These are phyloP conservation scores for Archips crataeganus DNA, from an alignment of 2,888 invertebrate species.

Conservation along the genomic window DNA sequence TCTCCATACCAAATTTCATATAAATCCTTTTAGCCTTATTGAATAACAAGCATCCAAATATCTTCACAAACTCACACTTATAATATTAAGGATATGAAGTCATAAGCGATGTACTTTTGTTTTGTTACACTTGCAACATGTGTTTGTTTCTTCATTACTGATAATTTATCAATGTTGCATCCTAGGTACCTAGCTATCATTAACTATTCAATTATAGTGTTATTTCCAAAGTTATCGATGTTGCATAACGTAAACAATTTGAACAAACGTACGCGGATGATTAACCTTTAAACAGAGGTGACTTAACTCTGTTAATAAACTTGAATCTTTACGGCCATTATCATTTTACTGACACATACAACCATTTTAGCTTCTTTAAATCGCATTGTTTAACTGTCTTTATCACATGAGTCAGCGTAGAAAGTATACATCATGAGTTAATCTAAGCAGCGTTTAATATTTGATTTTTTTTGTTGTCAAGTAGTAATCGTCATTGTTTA, in stretches of 20 bases:
- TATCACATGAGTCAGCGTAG: neutral
- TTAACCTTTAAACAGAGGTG: neutral
- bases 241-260: neutral
- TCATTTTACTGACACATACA: neutral
- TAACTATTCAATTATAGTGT: neutral
- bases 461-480: neutral
- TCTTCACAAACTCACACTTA: too few relatives aligned
- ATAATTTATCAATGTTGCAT: slow-evolving; percentile 2
- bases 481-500: neutral
- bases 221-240: neutral
- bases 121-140: neutral
- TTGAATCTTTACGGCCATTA: neutral
- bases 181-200: neutral
- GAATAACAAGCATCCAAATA: too few relatives aligned
- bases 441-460: neutral
- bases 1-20: too few relatives aligned
- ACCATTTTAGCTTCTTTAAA: neutral
- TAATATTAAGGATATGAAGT: neutral
- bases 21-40: too few relatives aligned
- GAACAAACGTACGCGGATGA: neutral
- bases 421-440: neutral
- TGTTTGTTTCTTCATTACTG: slow-evolving; percentile 6
- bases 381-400: neutral
- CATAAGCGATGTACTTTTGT: neutral
- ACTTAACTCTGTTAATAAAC: slow-evolving; percentile 10